Base-by-base conservation (phyloP, 1,140 invertebrate genomes). In the Plutomurus gul region DNA sequence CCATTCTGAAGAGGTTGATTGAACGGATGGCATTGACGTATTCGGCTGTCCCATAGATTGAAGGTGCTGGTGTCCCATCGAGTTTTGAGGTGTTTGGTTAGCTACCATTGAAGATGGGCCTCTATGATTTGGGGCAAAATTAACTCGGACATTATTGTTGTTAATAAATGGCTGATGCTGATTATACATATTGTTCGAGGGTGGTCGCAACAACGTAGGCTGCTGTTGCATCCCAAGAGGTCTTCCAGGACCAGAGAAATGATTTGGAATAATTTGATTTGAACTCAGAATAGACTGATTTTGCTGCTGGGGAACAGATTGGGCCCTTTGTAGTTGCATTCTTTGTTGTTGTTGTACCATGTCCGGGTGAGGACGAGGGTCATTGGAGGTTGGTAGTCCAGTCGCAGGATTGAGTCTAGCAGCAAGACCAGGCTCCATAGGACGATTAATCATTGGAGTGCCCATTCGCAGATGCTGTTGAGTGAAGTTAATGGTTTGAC, bases 401-500 rank as follows among this genome's bases (percentile, higher is more conserved):
- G 51, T 13, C 8, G 22, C 51, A 13, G 27, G 6, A 22, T 51
- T 51, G 1, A 56, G 27, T n/a, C 56, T 25, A 2, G 36, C 56
- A n/a, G 56, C 51, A 10, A 39, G 18, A 30, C 51, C 51, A 10
- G 75, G 72, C 10, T 74, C 78, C 51, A 76, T 76, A 40, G 76
- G 76, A 30, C 78, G 40, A 37, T 30, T 60, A 16, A 77, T 47
- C 3, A 43, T 13, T 3, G 70, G 60, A 16, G 74, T 39, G 8
- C 30, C 40, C 81, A 82, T 76, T 56, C 79, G 40, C 6, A 84
- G 65, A 75, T 84, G 83, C 33, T 82, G 83, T 40, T 84, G 81
- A 11, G 83, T 84, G 60, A 84, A 84, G 36, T 84, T 84, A 22
- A 84, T 84, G 10, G 81, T 84, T 49, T 84, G 83, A 2, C 81